Base-by-base conservation (phyloP, 2,888 invertebrate species). In the Idaea biselata region DNA sequence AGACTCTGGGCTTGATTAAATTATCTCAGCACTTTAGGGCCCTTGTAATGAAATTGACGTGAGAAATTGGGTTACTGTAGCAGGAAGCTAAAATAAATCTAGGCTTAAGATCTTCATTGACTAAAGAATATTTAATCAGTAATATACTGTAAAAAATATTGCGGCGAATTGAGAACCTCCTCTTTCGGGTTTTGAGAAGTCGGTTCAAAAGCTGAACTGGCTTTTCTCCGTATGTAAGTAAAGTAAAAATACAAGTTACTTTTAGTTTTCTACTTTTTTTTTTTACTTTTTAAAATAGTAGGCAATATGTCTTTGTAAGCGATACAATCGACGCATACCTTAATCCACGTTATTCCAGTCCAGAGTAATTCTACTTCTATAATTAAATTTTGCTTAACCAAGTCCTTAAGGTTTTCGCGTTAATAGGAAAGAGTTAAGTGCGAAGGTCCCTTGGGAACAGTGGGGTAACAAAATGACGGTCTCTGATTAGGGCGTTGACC, bases 381-480 rank as follows among this genome's bases (percentile, higher is more conserved):
- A 61, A 62, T 59, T 65, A 61, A 61, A 65, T 55, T 63, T 61
- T 62, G n/a, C 57, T 61, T 25, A 60, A 59, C 58, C 56, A 17
- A 58, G 44, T 61, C 16, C 16, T 11, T 60, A 25, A 25, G 56
- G 60, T 61, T 61, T 63, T 55, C 58, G 63, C 67, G 58, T 59
- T 62, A 64, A 59, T 62, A 63, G 59, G 63, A 65, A 68, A 68
- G 64, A 71, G 70, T 70, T 68, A 64, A 65, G 64, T 61, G 63
- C 59, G 58, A 59, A 64, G 58, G 58, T 60, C 70, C 66, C 68
- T 11, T n/a, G 67, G 60, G 66, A 61, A 69, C 61, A 61, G 65
- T 56, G 69, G 71, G 71, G 70, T 69, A 66, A 66, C 60, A 68
- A 73, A 69, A 73, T 72, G 68, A 56, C 72, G 67, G 68, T 67